These are phyloP conservation scores for Mythimna albipuncta DNA, from an alignment of 2,888 invertebrate genomes.

Conservation along the genomic window DNA sequence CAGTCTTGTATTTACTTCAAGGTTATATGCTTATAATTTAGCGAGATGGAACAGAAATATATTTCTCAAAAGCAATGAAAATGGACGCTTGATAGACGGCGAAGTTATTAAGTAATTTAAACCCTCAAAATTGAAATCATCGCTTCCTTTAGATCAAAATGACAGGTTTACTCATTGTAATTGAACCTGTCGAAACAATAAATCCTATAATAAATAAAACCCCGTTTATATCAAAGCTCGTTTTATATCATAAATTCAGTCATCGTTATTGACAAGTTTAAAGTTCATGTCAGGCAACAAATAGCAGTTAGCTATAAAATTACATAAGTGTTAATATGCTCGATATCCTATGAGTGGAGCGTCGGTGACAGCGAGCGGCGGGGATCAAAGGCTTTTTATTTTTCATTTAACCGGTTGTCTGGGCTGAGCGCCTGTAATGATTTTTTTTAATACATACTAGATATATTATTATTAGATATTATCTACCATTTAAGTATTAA, in stretches of 20 bases:
- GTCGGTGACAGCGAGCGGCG: constrained; percentile 22
- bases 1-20: constrained; percentile 15
- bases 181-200: background rate
- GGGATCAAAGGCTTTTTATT: background rate
- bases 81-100: background rate
- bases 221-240: background rate
- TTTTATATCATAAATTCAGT: background rate
- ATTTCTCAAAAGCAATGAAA: background rate
- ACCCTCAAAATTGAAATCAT: background rate
- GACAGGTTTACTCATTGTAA: background rate
- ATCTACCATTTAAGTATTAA: background rate
- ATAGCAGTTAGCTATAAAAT: constrained; percentile 40
- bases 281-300: constrained; percentile 11
- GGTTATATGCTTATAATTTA: constrained; percentile 4
- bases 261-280: constrained; percentile 34
- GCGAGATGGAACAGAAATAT: background rate
- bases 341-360: constrained; percentile 39
- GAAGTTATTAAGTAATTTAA: background rate
- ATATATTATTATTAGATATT: too few species aligned
- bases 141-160: background rate
- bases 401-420: background rate
- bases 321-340: constrained; percentile 39
- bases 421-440: background rate
- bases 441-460: too few species aligned
- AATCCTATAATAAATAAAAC: background rate